Conservation (phyloP, 53 echinoderm and acorn worm species). For the Echinometra lucunter region DNA sequence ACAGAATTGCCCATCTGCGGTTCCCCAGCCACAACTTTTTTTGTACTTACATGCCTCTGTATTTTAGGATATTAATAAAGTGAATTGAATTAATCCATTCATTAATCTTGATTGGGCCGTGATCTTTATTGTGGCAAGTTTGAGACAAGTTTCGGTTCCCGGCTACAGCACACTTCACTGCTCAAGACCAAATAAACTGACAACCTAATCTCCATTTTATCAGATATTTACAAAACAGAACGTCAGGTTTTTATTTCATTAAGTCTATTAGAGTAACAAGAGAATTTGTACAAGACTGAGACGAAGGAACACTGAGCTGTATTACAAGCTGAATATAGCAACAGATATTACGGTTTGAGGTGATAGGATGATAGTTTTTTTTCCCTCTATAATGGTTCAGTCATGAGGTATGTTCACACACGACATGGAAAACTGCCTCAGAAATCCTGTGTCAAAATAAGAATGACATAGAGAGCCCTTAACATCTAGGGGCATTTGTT, state of each 20-base stretch:
- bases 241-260: slow-evolving; percentile 66
- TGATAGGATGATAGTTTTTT: no score
- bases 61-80: no score
- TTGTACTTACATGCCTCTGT: no score
- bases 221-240: slow-evolving; percentile 71
- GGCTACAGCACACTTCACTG: no score
- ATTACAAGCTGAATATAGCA: slow-evolving; percentile 41
- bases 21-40: no score
- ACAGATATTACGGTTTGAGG: not conserved
- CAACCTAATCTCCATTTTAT: not conserved
- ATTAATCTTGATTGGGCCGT: no score
- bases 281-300: slow-evolving; percentile 62
- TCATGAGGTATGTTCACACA: not conserved
- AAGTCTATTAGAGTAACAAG: slow-evolving; percentile 42
- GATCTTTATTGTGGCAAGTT: no score
- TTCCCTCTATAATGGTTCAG: not conserved
- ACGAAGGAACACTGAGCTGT: slow-evolving; percentile 13
- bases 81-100: no score
- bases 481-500: no score
- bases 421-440: not conserved
- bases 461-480: not conserved
- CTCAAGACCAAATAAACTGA: not conserved
- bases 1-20: no score
- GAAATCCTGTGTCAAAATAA: not conserved
- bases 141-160: no score